Percentiles rank a stretch among this genome's conserved stretches.
Evolutionary conservation across 2,797 vertebrate species (phyloP).

Genomic region (Sebastes nivosus): DNA sequence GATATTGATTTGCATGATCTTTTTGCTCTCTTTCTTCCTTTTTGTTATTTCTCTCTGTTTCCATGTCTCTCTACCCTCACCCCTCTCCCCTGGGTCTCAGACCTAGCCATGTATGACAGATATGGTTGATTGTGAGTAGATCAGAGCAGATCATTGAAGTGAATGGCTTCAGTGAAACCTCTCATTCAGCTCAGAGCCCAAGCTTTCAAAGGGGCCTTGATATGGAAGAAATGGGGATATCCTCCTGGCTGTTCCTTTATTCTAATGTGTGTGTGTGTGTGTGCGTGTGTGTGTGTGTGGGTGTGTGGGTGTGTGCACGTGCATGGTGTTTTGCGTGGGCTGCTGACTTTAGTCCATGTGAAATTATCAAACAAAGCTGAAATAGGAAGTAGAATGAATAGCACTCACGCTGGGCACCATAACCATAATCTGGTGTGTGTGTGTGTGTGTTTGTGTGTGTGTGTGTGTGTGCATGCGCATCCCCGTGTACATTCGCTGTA

Average conservation of each 20-base stretch:
- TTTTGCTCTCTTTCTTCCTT: background rate
- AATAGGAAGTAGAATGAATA: conserved; percentile 77
- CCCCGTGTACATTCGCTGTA: conserved; percentile 3
- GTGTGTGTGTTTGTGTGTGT: no score
- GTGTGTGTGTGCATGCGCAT: conserved; percentile 12
- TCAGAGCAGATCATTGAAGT: conserved; percentile 73
- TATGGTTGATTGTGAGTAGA: conserved; percentile 70
- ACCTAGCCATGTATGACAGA: conserved; percentile 74
- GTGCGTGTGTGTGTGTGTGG: conserved; percentile 37
- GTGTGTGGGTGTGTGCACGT: conserved; percentile 42
- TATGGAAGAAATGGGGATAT: conserved; percentile 75
- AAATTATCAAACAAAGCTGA: conserved; percentile 77
- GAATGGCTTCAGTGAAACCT: conserved; percentile 68
- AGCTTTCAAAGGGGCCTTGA: conserved; percentile 64
- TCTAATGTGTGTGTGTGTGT: conserved; percentile 40
- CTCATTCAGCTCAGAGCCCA: conserved; percentile 62
- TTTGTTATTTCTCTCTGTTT: background rate
- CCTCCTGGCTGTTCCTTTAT: conserved; percentile 70
- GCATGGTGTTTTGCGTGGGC: conserved; percentile 53
- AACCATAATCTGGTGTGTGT: conserved; percentile 65
- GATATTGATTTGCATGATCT: conserved; percentile 44
- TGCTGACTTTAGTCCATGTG: conserved; percentile 76
- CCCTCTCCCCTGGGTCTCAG: conserved; percentile 15
- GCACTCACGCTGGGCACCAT: conserved; percentile 64
- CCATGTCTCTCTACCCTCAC: background rate